Conservation (phyloP, 2,888 invertebrate species). For the Herminia tarsipennalis region DNA sequence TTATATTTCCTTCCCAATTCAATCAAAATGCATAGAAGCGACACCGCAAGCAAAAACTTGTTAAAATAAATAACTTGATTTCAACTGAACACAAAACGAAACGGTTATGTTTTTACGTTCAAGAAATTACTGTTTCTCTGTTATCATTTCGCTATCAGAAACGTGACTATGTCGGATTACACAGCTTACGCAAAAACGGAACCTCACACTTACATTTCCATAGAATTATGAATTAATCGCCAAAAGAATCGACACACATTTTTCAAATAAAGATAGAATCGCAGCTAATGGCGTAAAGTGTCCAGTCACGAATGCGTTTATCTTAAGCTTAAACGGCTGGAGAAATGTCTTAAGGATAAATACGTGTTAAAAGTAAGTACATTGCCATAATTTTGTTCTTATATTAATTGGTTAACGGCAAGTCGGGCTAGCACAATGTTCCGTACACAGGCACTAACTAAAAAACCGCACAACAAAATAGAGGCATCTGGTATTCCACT, state of each 20-base stretch:
- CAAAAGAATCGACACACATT: conserved; percentile 36
- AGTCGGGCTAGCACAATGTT: too few relatives aligned
- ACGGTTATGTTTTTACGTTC: conserved; percentile 22
- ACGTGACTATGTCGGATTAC: conserved; percentile 44
- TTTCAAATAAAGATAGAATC: conserved; percentile 42
- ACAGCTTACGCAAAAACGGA: conserved; percentile 35
- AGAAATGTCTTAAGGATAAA: conserved; percentile 18
- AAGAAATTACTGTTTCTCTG: conserved; percentile 22
- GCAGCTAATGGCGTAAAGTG: conserved; percentile 28
- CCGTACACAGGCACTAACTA: too few relatives aligned
- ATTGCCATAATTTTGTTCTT: conserved; percentile 8
- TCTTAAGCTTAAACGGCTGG: conserved; percentile 27
- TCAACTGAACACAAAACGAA: conserved; percentile 15
- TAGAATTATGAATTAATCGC: conserved; percentile 42
- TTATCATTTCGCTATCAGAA: conserved; percentile 42
- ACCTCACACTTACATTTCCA: conserved; percentile 36
- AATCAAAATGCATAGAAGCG: neutral
- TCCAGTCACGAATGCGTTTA: conserved; percentile 35
- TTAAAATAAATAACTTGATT: too few relatives aligned
- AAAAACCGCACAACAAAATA: neutral
- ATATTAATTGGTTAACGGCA: too few relatives aligned
- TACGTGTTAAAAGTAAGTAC: too few relatives aligned
- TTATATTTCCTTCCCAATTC: too few relatives aligned
- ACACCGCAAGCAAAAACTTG: neutral
- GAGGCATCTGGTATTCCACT: neutral